Evolutionary conservation across 2,797 vertebrate genomes (phyloP).

Genomic region (Kryptolebias ocellatus): DNA sequence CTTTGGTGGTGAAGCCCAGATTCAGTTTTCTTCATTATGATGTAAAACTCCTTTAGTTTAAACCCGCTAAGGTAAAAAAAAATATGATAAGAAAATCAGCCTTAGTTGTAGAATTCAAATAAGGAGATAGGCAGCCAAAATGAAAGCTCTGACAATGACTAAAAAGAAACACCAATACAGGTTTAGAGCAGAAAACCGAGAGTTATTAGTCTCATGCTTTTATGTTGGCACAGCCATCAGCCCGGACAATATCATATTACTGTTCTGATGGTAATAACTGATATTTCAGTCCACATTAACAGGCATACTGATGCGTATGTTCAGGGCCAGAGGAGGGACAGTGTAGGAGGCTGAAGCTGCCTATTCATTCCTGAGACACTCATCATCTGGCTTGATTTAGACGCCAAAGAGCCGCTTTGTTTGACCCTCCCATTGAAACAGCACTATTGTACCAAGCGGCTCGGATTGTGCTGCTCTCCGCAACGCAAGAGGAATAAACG

Average conservation of each 20-base stretch:
- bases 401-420: constrained; percentile 76
- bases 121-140: too few species aligned
- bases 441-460: constrained; percentile 68
- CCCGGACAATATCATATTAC: constrained; percentile 35
- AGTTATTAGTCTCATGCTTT: constrained; percentile 13
- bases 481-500: constrained; percentile 41
- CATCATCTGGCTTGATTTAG: constrained; percentile 73
- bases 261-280: constrained; percentile 49
- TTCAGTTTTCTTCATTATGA: too few species aligned
- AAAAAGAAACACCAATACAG: too few species aligned
- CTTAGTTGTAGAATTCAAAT: too few species aligned
- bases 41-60: too few species aligned
- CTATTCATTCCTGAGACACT: constrained; percentile 72
- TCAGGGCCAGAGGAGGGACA: constrained; percentile 53
- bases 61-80: too few species aligned
- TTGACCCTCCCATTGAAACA: constrained; percentile 73
- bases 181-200: too few species aligned
- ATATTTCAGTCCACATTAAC: constrained; percentile 60
- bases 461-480: constrained; percentile 64
- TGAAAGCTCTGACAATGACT: too few species aligned
- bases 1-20: too few species aligned
- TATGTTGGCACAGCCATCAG: constrained; percentile 37
- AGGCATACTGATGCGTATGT: constrained; percentile 61
- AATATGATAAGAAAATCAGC: too few species aligned
- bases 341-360: constrained; percentile 71